These are phyloP conservation scores for Rattus rattus DNA, from an alignment of 2,113 vertebrate genomes.

Conservation along the genomic window DNA sequence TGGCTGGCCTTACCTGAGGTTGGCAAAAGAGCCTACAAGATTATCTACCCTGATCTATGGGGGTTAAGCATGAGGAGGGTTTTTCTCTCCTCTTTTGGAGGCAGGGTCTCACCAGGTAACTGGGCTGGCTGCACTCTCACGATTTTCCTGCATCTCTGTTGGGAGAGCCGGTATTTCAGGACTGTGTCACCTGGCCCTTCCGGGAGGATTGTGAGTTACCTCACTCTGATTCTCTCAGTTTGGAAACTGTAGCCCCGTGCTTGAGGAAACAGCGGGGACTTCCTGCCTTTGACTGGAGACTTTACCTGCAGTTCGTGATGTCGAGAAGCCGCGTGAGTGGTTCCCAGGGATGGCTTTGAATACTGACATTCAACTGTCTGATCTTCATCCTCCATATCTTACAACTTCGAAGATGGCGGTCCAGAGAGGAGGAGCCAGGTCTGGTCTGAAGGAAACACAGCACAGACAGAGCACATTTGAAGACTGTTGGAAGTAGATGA, in stretches of 20 bases:
- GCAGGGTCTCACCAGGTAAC: neutral
- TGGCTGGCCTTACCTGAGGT: too few species aligned
- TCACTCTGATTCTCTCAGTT: neutral
- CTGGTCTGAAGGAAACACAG: slow-evolving; percentile 43
- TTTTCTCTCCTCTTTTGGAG: neutral
- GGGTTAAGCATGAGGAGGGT: neutral
- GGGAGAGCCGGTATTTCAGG: neutral
- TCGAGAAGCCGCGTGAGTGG: slow-evolving; percentile 44
- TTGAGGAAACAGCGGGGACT: neutral
- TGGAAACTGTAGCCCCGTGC: neutral
- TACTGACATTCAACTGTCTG: slow-evolving; percentile 29
- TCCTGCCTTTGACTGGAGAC: neutral
- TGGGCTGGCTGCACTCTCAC: neutral
- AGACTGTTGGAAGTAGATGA: neutral
- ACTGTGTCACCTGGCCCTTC: neutral
- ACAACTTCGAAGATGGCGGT: slow-evolving; percentile 59
- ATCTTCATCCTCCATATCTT: slow-evolving; percentile 77
- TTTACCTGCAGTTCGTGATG: slow-evolving; percentile 79
- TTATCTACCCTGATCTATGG: neutral
- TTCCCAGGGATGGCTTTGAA: neutral
- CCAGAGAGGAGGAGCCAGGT: neutral
- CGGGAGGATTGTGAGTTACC: neutral
- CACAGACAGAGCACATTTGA: slow-evolving; percentile 26
- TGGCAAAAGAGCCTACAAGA: too few species aligned
- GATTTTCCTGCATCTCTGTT: neutral